A percentile compares a stretch with the other conserved stretches of the same genome.
Conservation (phyloP, 2,797 vertebrate species). For the Tolypeutes matacus region DNA sequence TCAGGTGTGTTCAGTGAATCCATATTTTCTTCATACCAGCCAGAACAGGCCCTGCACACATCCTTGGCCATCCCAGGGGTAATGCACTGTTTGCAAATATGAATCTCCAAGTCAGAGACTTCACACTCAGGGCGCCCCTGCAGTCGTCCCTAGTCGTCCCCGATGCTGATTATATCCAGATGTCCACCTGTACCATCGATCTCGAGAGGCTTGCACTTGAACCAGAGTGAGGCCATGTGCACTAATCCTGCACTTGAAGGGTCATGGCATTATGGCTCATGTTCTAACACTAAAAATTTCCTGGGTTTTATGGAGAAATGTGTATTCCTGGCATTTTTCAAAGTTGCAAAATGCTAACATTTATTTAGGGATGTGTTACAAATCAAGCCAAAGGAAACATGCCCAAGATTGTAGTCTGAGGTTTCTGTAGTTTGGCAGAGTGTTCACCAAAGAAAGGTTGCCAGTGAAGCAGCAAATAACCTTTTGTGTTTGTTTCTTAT, state of each 20-base stretch:
- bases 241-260: not conserved
- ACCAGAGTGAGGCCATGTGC: not conserved
- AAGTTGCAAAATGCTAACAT: slow-evolving; percentile 61
- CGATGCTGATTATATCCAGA: not conserved
- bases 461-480: not conserved
- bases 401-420: slow-evolving; percentile 45
- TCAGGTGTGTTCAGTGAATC: not conserved
- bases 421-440: not conserved
- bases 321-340: slow-evolving; percentile 60
- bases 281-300: not conserved
- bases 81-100: not conserved
- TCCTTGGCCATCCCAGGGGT: not conserved
- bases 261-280: not conserved
- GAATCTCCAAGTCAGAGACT: not conserved
- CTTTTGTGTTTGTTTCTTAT: not conserved
- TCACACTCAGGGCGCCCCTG: not conserved
- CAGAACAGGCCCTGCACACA: not conserved
- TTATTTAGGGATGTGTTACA: slow-evolving; percentile 59
- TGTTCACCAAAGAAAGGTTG: not conserved
- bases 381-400: slow-evolving; percentile 65
- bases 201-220: not conserved
- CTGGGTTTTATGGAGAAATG: slow-evolving; percentile 54
- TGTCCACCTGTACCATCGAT: not conserved
- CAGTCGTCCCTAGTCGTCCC: not conserved
- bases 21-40: not conserved